A percentile compares a stretch with the other conserved stretches of the same genome.
Evolutionary conservation across 2,797 vertebrate genomes (phyloP).

Genomic region (Melanotaenia maccullochi): DNA sequence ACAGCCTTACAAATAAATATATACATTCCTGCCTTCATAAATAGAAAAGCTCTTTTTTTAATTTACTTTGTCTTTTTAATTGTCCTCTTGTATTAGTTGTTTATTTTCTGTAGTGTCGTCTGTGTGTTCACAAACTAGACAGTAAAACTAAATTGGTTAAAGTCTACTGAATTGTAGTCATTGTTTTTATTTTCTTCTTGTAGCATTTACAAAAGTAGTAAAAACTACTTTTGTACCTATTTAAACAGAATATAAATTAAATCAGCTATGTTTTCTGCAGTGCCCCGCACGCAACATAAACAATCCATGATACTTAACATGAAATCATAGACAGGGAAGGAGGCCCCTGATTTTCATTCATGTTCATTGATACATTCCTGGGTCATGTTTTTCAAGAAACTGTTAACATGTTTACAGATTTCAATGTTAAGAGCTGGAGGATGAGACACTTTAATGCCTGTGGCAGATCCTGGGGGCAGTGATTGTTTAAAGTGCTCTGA

Average conservation of each 20-base stretch:
- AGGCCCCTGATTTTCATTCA: neutral
- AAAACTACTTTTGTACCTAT: neutral
- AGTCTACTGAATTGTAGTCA: neutral
- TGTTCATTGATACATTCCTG: conserved; percentile 23
- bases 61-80: neutral
- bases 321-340: conserved; percentile 4
- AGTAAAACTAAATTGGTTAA: neutral
- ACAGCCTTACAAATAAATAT: neutral
- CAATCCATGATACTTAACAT: neutral
- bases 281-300: neutral
- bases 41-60: neutral
- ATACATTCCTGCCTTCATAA: neutral
- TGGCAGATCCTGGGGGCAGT: conserved; percentile 57
- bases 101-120: neutral
- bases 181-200: neutral
- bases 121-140: neutral
- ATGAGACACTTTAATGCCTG: conserved; percentile 42
- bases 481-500: conserved; percentile 56
- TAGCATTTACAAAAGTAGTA: neutral
- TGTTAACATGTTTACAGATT: conserved; percentile 51
- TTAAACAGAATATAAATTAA: neutral
- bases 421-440: conserved; percentile 20
- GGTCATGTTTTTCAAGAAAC: conserved; percentile 23
- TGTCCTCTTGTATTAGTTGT: neutral
- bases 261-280: neutral